phyloP scores from a whole-genome alignment of 2,113 vertebrate genomes.

The Etheostoma spectabile region DNA sequence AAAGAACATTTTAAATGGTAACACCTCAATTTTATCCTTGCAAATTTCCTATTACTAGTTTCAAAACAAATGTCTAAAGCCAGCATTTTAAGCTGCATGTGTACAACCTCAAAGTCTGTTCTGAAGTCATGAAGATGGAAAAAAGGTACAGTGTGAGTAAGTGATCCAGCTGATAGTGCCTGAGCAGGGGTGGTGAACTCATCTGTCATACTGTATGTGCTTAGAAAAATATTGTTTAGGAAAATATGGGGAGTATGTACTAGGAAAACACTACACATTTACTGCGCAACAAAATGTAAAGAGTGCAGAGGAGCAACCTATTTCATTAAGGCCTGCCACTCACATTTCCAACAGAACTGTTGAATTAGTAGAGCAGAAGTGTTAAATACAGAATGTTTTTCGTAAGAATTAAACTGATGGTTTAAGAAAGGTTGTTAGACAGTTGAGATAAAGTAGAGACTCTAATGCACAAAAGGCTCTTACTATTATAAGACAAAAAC shows the following conservation, averaged over 20 bases:
- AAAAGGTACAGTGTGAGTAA: not conserved
- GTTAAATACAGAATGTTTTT: not conserved
- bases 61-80: not conserved
- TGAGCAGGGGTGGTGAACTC: slow-evolving; percentile 2
- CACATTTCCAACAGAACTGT: not conserved
- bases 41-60: not conserved
- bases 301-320: not conserved
- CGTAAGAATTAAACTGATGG: too few relatives aligned
- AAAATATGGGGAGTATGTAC: slow-evolving; percentile 6
- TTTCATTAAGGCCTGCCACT: not conserved
- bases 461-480: not conserved
- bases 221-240: slow-evolving; percentile 19
- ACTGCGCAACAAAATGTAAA: not conserved
- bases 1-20: not conserved
- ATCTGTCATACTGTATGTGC: not conserved
- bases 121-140: slow-evolving; percentile 18
- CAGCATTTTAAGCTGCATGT: not conserved
- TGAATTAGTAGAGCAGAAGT: not conserved
- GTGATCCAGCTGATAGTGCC: not conserved
- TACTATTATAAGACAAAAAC: not conserved
- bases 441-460: not conserved
- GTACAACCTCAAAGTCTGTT: slow-evolving; percentile 6
- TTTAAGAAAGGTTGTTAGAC: too few relatives aligned
- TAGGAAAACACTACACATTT: not conserved
- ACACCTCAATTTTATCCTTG: not conserved